Evolutionary conservation across 2,113 vertebrate genomes (phyloP), one percentile per base, ranked within the genome.

Genomic region (Sardina pilchardus): DNA sequence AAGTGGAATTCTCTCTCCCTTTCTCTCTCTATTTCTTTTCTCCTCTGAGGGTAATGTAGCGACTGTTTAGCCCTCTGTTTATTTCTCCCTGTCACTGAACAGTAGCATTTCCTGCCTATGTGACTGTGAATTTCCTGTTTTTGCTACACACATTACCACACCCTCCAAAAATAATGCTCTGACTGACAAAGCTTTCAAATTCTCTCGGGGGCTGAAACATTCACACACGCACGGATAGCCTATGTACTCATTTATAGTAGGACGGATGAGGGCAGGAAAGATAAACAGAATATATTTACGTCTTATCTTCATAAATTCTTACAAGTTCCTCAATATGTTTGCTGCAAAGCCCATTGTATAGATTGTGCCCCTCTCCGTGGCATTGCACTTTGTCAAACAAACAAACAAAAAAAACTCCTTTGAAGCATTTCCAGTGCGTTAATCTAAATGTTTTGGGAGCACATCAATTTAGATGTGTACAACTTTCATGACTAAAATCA

Each of bases 51-150:
- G 87, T 50, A 82, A 53, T 39, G 6, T 86, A 53, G 48, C 21
- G 24, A 44, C 85, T 34, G 75, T 84, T 86, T 86, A 56, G 48
- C 42, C 47, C 82, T 86, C n/a, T 90, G 90, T 93, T 92, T 91
- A 87, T 90, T 90, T 93, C 81, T 88, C 45, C 26, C 85, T 90
- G 83, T 91, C 90, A 87, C 82, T 86, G 81, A 92, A 88, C 88
- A 88, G 88, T 90, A 93, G 91, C 90, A 93, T 94, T 94, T 95
- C 94, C 94, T 94, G 94, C 85, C 86, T 92, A 87, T 91, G 90
- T 93, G 91, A 92, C 89, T 87, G 89, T 93, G 91, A 89, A 91
- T 92, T 95, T 95, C 94, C 94, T 94, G 93, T 93, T 93, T 92
- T 90, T 90, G 89, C 92, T 88, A 88, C 85, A 86, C 12, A 71